These are phyloP conservation scores for Phymorhynchus buccinoides DNA, from an alignment of 1,140 invertebrate species.

Conservation along the genomic window DNA sequence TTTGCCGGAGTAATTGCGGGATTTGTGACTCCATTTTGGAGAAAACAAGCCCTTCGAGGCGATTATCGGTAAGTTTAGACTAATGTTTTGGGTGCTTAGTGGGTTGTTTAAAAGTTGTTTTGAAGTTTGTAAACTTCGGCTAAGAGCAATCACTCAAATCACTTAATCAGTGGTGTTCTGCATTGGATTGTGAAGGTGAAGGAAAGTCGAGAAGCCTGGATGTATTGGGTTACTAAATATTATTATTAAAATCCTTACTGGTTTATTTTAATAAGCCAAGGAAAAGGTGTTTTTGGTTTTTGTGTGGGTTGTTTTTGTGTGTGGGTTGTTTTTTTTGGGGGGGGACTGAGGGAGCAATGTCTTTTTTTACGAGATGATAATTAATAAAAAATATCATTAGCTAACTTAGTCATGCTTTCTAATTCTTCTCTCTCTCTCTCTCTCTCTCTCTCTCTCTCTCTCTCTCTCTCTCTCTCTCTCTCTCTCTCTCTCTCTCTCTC, in stretches of 20 bases:
- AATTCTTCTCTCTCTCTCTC: no score
- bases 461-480: not conserved
- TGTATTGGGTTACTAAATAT: not conserved
- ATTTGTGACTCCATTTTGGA: not conserved
- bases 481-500: not conserved
- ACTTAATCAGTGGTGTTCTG: not conserved
- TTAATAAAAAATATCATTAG: no score
- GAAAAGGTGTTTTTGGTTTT: no score
- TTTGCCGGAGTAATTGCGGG: not conserved
- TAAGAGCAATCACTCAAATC: not conserved
- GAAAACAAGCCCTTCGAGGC: not conserved
- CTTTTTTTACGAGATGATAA: no score
- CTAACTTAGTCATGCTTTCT: no score
- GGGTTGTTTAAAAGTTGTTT: not conserved
- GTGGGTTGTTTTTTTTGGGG: no score
- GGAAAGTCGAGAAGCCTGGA: not conserved
- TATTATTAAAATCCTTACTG: no score
- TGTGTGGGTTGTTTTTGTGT: no score
- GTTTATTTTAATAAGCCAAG: no score
- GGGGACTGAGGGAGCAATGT: no score
- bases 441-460: not conserved
- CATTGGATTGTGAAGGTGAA: slow-evolving; percentile 2
- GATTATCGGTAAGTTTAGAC: not conserved
- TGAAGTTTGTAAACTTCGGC: slow-evolving; percentile 5
- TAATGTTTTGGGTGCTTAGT: not conserved